Evolutionary conservation across 1,140 invertebrate genomes (phyloP), one percentile per base, ranked within the genome.

Genomic region (Pogonomyrmex californicus): DNA sequence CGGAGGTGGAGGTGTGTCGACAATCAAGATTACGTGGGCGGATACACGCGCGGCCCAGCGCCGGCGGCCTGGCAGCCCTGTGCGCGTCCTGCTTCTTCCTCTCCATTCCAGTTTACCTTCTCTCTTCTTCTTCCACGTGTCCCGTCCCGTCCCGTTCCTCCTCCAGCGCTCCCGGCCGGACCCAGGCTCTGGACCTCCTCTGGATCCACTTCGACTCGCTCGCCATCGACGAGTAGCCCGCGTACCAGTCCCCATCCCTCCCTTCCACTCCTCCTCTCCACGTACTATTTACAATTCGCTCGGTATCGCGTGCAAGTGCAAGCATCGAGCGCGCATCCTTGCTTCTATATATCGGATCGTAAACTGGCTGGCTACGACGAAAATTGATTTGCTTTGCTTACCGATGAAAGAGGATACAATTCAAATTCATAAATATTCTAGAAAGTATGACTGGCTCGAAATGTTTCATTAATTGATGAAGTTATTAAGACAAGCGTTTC

Each of bases 1-100:
- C 90, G 88, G 89, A 92, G 92, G 92, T 92, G 91, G 93, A 92
- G 92, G 92, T 92, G 92, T 93, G 93, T 93, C 93, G 93, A 93
- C 93, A 93, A 93, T 93, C 93, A 93, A 91, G 90, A 91, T 91
- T 91, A 91, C 90, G 90, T 91, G 90, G 90, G 90, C 90, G 90
- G 90, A 91, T 91, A 91, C 90, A 91, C 90, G 90, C 90, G 91
- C 86, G 88, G 83, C 83, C 92, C 92, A 90, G 90, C 91, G 93
- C 92, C 92, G 91, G 88, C 92, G 92, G 92, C 90, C 88, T 90
- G 91, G 90, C 90, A 91, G 91, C 90, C 89, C 88, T 91, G 89
- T 81, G 62, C 68, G 66, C 54, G 66, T 92, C 92, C 89, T 90
- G 91, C 56, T 87, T 85, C 78, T 85, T 85, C 66, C 79, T 87